Evolutionary conservation across 2,797 vertebrate genomes (phyloP).

Genomic region (Poeciliopsis infans): DNA sequence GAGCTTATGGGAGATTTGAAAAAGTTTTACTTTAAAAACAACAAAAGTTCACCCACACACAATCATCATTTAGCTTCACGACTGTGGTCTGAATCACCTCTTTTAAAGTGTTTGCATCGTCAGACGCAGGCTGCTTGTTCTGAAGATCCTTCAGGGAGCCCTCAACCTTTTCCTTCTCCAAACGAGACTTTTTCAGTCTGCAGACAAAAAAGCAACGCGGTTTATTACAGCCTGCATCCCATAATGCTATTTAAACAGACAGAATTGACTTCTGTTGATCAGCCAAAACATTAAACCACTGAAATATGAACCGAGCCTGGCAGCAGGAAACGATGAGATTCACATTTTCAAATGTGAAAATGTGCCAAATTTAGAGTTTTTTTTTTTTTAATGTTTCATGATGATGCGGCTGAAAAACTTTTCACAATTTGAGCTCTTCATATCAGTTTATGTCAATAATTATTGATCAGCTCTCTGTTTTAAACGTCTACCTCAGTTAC

Average conservation of each 20-base stretch:
- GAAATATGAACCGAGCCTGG: background rate
- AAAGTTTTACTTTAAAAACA: slow-evolving; percentile 9
- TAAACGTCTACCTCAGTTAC: no score
- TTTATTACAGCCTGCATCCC: slow-evolving; percentile 11
- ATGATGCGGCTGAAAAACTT: background rate
- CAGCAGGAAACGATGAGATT: background rate
- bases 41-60: slow-evolving; percentile 46
- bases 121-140: slow-evolving; percentile 67
- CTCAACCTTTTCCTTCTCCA: slow-evolving; percentile 87
- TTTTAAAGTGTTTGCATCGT: slow-evolving; percentile 59
- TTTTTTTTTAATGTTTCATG: background rate
- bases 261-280: background rate
- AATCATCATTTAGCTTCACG: slow-evolving; percentile 28
- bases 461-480: no score
- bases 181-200: slow-evolving; percentile 86
- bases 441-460: no score
- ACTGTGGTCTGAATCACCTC: slow-evolving; percentile 76
- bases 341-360: background rate
- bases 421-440: no score
- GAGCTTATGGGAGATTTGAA: slow-evolving; percentile 9
- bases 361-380: background rate
- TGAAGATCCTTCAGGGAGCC: slow-evolving; percentile 82
- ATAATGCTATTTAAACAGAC: slow-evolving; percentile 1
- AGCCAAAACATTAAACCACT: slow-evolving; percentile 22
- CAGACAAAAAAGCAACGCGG: slow-evolving; percentile 1